Evolutionary conservation across 2,797 vertebrate species (phyloP).

Genomic region (Enteromius radiatus): DNA sequence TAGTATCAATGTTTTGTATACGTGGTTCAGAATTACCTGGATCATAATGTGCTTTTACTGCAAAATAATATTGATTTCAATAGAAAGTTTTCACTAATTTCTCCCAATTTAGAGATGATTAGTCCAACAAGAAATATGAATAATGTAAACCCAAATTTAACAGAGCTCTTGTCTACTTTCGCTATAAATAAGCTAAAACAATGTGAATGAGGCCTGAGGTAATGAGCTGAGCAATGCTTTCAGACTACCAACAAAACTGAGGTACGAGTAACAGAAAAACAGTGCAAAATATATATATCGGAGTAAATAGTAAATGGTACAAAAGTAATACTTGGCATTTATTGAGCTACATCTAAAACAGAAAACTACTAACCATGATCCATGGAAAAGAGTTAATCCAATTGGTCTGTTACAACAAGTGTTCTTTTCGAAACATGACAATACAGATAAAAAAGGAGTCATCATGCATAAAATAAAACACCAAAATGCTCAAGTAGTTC

Average conservation of each 20-base stretch:
- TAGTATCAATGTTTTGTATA: background rate
- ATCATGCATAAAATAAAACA: conserved; percentile 28
- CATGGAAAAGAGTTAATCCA: conserved; percentile 32
- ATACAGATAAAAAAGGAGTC: background rate
- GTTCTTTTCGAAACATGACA: background rate
- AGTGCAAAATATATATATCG: conserved; percentile 53
- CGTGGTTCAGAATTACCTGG: conserved; percentile 16
- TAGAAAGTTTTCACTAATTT: background rate
- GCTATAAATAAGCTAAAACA: conserved; percentile 1
- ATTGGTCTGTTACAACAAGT: conserved; percentile 15
- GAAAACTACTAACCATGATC: conserved; percentile 12
- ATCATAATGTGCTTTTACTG: conserved; percentile 20
- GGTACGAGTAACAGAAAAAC: conserved; percentile 64
- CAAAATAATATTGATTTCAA: background rate
- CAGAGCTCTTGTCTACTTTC: background rate
- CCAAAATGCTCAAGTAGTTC: conserved; percentile 21
- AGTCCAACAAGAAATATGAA: background rate
- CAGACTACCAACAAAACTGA: conserved; percentile 53
- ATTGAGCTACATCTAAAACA: conserved; percentile 13
- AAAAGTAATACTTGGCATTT: conserved; percentile 49
- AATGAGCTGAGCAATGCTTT: conserved; percentile 48
- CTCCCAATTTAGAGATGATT: background rate
- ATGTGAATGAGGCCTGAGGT: conserved; percentile 41
- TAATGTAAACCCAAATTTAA: conserved; percentile 9
- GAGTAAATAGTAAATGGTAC: background rate